Evolutionary conservation across 2,888 invertebrate genomes (phyloP).

Genomic region (Volucella inflata): DNA sequence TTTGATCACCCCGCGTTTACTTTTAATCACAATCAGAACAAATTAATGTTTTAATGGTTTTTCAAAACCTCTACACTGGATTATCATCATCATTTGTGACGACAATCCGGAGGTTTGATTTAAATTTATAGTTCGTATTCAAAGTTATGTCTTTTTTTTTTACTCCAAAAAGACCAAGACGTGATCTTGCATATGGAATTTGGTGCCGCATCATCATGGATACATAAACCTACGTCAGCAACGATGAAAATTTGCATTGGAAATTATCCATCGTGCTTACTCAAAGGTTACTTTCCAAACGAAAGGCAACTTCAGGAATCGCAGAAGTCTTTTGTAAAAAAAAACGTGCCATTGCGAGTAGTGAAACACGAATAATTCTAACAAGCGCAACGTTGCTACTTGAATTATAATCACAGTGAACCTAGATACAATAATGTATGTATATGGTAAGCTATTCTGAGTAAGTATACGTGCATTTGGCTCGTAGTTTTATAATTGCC

Average conservation of each 20-base stretch:
- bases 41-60: slow-evolving; percentile 13
- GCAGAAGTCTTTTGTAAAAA: neutral
- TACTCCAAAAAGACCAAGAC: neutral
- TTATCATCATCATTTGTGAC: neutral
- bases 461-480: too few species aligned
- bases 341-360: slow-evolving; percentile 17
- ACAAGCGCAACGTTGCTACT: slow-evolving; percentile 10
- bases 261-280: slow-evolving; percentile 18
- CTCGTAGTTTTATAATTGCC: neutral
- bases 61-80: slow-evolving; percentile 5
- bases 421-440: slow-evolving; percentile 25
- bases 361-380: too few species aligned
- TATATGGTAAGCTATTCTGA: neutral
- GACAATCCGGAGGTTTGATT: slow-evolving; percentile 42
- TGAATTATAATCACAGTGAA: slow-evolving; percentile 53
- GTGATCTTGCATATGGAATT: slow-evolving; percentile 24
- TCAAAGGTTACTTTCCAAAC: slow-evolving; percentile 12
- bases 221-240: slow-evolving; percentile 18
- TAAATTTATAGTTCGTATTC: slow-evolving; percentile 21
- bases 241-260: slow-evolving; percentile 19
- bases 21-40: slow-evolving; percentile 16
- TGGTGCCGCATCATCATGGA: neutral
- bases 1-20: slow-evolving; percentile 24
- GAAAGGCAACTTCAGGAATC: neutral
- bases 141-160: slow-evolving; percentile 54